These are phyloP conservation scores for Rhagologus leucostigma DNA, from an alignment of 2,113 vertebrate species.

Conservation along the genomic window DNA sequence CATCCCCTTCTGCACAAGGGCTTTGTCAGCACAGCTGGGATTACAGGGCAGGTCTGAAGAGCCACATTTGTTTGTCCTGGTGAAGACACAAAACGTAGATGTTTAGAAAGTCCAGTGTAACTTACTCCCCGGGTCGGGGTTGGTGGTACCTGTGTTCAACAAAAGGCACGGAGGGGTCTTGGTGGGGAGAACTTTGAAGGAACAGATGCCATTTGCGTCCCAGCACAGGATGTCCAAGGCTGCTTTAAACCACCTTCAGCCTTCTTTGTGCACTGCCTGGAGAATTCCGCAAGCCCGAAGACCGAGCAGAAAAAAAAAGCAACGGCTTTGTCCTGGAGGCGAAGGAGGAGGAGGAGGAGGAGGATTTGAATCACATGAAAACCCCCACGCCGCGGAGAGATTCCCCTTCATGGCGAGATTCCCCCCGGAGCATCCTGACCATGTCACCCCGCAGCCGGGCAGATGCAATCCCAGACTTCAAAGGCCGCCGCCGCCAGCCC, in stretches of 20 bases:
- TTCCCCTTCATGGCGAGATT: not conserved
- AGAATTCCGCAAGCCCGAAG: not conserved
- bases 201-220: not conserved
- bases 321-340: not conserved
- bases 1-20: fast-evolving
- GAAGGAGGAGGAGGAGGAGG: not conserved
- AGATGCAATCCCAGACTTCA: not conserved
- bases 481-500: not conserved
- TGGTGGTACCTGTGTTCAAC: not conserved
- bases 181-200: not conserved
- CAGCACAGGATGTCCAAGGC: not conserved
- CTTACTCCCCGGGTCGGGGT: not conserved
- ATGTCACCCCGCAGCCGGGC: not conserved
- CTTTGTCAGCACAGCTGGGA: not conserved
- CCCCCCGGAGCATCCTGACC: not conserved
- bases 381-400: fast-evolving
- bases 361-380: not conserved
- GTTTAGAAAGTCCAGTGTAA: not conserved
- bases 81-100: fast-evolving
- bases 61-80: not conserved
- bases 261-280: fast-evolving
- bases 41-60: not conserved
- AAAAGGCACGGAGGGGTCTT: not conserved
- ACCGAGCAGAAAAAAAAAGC: not conserved
- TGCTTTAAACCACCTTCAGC: not conserved